A percentile compares a stretch with the other conserved stretches of the same genome.
Conservation (phyloP, 2,888 invertebrate genomes). For the Sphecodes monilicornis region DNA sequence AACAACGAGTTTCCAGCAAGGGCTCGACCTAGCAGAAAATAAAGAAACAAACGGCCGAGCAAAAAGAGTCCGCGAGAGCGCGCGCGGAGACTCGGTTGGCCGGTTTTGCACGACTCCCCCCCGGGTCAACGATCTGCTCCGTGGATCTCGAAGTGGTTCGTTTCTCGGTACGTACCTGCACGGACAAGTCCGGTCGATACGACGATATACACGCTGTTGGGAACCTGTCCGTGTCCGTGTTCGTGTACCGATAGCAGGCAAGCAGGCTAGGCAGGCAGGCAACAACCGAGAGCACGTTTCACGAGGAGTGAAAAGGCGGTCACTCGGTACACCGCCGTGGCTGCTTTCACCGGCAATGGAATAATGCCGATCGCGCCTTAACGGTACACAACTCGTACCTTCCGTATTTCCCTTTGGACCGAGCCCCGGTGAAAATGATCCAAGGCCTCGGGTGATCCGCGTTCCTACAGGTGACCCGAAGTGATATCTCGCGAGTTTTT, state of each 20-base stretch:
- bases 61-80: slow-evolving; percentile 3
- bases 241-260: slow-evolving; percentile 26
- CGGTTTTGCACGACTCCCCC: slow-evolving; percentile 49
- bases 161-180: slow-evolving; percentile 22
- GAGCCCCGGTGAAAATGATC: slow-evolving; percentile 44
- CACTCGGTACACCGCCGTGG: slow-evolving; percentile 67
- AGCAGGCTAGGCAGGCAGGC: not conserved
- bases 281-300: slow-evolving; percentile 45
- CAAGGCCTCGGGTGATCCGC: slow-evolving; percentile 33
- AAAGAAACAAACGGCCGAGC: slow-evolving; percentile 42
- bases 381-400: slow-evolving; percentile 62
- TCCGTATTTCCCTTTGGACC: slow-evolving; percentile 65
- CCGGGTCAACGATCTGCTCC: slow-evolving; percentile 60
- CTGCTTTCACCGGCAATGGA: slow-evolving; percentile 75
- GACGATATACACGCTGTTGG: slow-evolving; percentile 11
- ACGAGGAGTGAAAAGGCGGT: slow-evolving; percentile 80
- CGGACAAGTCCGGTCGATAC: slow-evolving; percentile 19
- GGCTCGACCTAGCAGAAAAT: slow-evolving; percentile 27
- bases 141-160: slow-evolving; percentile 35
- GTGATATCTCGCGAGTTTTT: not conserved
- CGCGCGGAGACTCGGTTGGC: slow-evolving; percentile 26
- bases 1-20: slow-evolving; percentile 25
- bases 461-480: not conserved
- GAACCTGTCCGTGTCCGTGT: slow-evolving; percentile 6
- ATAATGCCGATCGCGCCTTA: slow-evolving; percentile 69